These are phyloP conservation scores for Henricia sp. DNA, from an alignment of 53 echinoderm and acorn worm species.

Conservation along the genomic window DNA sequence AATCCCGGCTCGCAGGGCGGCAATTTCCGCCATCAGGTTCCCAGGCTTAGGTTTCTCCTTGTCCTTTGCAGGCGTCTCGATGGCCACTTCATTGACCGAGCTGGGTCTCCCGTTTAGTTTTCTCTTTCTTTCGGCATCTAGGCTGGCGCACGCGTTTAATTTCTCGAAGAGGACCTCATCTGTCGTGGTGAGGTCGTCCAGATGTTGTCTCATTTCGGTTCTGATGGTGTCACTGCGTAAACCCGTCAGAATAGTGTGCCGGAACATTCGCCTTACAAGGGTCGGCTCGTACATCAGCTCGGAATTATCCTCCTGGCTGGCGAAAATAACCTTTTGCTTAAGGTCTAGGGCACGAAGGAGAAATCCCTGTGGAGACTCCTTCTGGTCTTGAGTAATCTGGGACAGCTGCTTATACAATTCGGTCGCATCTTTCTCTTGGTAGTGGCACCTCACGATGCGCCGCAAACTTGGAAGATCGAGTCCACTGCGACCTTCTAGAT, in stretches of 20 bases:
- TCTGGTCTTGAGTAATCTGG: slow-evolving; percentile 34
- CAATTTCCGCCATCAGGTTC: not conserved
- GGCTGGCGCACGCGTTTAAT: slow-evolving; percentile 8
- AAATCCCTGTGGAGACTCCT: slow-evolving; percentile 70
- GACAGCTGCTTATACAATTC: slow-evolving; percentile 65
- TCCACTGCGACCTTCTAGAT: slow-evolving; percentile 48
- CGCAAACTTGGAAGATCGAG: slow-evolving; percentile 42
- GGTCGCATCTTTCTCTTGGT: slow-evolving; percentile 67
- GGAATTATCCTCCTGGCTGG: slow-evolving; percentile 25
- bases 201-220: slow-evolving; percentile 47
- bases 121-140: slow-evolving; percentile 29
- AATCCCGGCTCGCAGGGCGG: not conserved
- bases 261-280: slow-evolving; percentile 56
- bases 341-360: slow-evolving; percentile 66
- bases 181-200: slow-evolving; percentile 2
- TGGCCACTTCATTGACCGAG: too few relatives aligned
- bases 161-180: slow-evolving; percentile 53
- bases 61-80: not conserved
- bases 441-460: slow-evolving; percentile 56
- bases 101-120: not conserved
- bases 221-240: slow-evolving; percentile 45
- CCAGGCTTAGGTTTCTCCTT: not conserved
- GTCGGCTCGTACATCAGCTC: slow-evolving; percentile 10
- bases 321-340: slow-evolving; percentile 54
- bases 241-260: slow-evolving; percentile 62